A percentile compares a stretch with the other conserved stretches of the same genome.
These are phyloP conservation scores for Oreotragus oreotragus DNA, from an alignment of 2,113 vertebrate genomes.

Conservation along the genomic window DNA sequence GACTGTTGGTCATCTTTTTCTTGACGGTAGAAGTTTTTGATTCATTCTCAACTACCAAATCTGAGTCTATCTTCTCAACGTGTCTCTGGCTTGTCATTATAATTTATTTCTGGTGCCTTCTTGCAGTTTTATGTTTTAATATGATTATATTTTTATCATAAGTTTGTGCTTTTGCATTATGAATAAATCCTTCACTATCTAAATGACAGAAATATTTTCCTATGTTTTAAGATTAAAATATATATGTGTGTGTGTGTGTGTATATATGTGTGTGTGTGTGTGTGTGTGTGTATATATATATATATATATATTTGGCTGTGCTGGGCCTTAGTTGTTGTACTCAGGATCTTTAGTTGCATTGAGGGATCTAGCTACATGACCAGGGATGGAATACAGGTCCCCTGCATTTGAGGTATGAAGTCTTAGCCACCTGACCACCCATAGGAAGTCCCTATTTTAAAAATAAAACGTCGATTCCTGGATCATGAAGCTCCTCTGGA, in stretches of 20 bases:
- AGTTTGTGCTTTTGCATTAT: neutral
- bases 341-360: neutral
- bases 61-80: neutral
- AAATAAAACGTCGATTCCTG: neutral
- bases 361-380: neutral
- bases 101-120: constrained; percentile 14
- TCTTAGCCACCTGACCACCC: neutral
- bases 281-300: no score
- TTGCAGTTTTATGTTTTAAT: constrained; percentile 12
- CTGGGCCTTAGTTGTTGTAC: neutral
- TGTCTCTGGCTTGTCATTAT: neutral
- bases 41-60: neutral
- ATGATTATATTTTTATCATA: neutral
- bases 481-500: neutral
- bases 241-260: fast-evolving
- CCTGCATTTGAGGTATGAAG: neutral
- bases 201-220: neutral
- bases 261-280: no score
- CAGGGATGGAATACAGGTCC: neutral
- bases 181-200: neutral
- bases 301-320: neutral
- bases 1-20: neutral
- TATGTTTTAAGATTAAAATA: neutral
- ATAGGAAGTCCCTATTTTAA: neutral
- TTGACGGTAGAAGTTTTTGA: neutral